Evolutionary conservation across 2,797 vertebrate genomes (phyloP), one percentile per base, ranked within the genome.

Genomic region (Lithobates sylvaticus): DNA sequence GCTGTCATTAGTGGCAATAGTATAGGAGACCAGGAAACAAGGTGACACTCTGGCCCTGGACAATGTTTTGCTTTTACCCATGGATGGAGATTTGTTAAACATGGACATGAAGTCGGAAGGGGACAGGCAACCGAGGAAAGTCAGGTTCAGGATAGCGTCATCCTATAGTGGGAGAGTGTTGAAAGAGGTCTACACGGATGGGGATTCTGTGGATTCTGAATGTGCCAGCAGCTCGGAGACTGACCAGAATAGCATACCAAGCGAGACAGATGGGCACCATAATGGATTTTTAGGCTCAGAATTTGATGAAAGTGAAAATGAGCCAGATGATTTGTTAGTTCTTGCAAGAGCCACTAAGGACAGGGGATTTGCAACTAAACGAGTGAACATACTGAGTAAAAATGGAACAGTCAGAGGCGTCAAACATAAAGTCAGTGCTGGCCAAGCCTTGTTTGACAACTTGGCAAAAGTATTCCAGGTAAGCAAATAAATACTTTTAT

Each of bases 311-410:
- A 96, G 94, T 0, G 97, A 96, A 88, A 95, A 92, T 0, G 96
- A 98, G 82, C 95, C 95, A 0, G 98, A 98, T 0, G 96, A 97
- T 10, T 87, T 98, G 92, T 95, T 99, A 64, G 84, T 96, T 88
- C 94, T 97, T 2, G 96, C 96, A 0, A 96, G 97, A 84, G 96
- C 95, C 75, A 90, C 95, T 68, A 97, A 96, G 67, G 96, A 97
- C 92, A 95, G 93, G 89, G 90, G 92, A 7, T 97, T 98, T 92
- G 95, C 94, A 78, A 96, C 95, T 72, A 98, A 97, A 90, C 92
- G 97, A 90, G 95, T 99, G 92, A 98, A 99, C 92, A 99, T 99
- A 89, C 94, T 99, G 86, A 99, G 98, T 92, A 99, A 98, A 93
- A 99, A 99, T 0, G 98, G 98, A 70, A 99, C 98, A 2, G 96